phyloP scores from a whole-genome alignment of 1,140 invertebrate species.

The Rhagoletis pomonella region DNA sequence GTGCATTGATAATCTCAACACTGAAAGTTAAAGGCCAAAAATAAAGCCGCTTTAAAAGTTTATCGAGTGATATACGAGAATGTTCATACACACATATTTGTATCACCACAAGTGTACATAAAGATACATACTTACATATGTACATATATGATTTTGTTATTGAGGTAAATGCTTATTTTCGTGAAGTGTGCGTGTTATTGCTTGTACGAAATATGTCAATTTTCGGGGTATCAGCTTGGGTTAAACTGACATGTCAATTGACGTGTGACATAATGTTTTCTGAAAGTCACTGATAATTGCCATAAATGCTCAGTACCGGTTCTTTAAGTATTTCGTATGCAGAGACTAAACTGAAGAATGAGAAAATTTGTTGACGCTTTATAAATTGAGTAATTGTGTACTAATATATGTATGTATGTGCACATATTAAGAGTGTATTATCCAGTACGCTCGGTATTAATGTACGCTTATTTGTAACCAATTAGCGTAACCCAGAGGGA shows the following conservation, averaged over 20 bases:
- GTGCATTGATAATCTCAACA: neutral
- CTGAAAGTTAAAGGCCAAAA: neutral
- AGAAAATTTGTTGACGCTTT: neutral
- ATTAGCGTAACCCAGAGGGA: too few species aligned
- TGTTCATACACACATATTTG: neutral
- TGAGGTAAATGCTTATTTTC: constrained; percentile 2
- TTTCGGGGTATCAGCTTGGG: neutral
- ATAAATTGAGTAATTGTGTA: neutral
- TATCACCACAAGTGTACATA: too few species aligned
- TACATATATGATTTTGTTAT: neutral
- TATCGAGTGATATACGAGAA: neutral
- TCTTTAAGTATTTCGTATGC: neutral
- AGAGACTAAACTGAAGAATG: neutral
- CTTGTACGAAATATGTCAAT: neutral
- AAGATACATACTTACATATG: too few species aligned
- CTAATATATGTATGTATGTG: too few species aligned
- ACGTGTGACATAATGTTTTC: neutral
- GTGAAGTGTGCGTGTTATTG: neutral
- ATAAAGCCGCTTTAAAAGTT: neutral
- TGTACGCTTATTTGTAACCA: too few species aligned
- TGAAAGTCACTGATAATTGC: neutral
- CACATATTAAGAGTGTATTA: too few species aligned
- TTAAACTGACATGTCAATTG: constrained; percentile 6
- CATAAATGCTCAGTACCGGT: neutral
- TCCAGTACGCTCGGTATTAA: too few species aligned